These are phyloP conservation scores for Mylabris sibirica DNA, from an alignment of 2,888 invertebrate species.

Conservation along the genomic window DNA sequence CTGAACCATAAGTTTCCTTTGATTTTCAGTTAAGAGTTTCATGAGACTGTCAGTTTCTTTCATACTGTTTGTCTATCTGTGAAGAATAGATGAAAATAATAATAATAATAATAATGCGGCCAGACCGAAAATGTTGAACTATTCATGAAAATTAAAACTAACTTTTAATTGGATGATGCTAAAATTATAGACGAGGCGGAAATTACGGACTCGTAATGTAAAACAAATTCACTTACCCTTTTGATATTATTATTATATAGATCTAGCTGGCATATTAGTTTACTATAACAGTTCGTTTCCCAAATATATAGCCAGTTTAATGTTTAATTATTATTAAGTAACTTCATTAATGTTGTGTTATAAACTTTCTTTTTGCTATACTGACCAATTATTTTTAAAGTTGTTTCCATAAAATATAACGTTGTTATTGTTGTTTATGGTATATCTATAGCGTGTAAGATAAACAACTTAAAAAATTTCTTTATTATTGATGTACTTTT, in stretches of 20 bases:
- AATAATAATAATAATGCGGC: too few species aligned
- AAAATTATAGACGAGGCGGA: constrained; percentile 28
- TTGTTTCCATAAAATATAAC: background rate
- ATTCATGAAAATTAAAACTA: constrained; percentile 35
- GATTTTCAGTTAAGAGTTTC: too few species aligned
- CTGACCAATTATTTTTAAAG: background rate
- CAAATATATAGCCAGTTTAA: background rate
- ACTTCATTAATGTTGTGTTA: background rate
- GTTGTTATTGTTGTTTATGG: background rate
- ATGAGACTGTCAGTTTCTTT: too few species aligned
- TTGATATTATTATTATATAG: background rate
- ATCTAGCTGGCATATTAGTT: background rate
- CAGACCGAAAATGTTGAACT: constrained; percentile 23
- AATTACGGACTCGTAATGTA: constrained; percentile 28
- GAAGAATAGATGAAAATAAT: too few species aligned
- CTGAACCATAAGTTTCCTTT: too few species aligned
- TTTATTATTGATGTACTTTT: too few species aligned
- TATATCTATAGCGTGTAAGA: background rate
- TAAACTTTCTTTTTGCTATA: background rate
- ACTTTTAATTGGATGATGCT: constrained; percentile 39
- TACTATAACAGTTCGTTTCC: background rate
- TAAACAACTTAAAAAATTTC: background rate
- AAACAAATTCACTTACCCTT: constrained; percentile 30
- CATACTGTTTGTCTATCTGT: too few species aligned
- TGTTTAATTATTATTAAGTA: background rate